Base-by-base conservation (phyloP, 2,113 vertebrate genomes). In the Circaetus gallicus region DNA sequence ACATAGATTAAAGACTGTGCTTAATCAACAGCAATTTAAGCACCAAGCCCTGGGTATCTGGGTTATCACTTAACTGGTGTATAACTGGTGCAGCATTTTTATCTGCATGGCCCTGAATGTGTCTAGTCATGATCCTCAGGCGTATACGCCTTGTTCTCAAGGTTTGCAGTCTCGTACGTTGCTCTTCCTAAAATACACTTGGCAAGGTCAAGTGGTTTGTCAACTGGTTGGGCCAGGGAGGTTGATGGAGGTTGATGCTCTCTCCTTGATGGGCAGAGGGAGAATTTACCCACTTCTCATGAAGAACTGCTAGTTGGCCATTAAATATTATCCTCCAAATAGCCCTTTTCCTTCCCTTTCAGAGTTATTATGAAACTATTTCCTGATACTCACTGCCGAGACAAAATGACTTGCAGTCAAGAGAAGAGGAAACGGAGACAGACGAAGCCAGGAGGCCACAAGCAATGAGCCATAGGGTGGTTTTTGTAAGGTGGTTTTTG, bases 401-500 rank as follows among this genome's bases (percentile, higher is more conserved):
- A 43, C 3, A 20, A 74, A 62, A 36, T 3, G 5, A 16, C 28
- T 43, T 43, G 52, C 4, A 36, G 9, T 10, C 17, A 34, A 7
- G 0, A 8, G 10, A 32, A 43, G 49, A 72, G 20, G 29, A 42
- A 85, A 20, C 0, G 2, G 16, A 19, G 25, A 7, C 9, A 16
- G 25, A 7, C 4, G 13, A 62, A 40, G 52, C 38, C 42, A 29
- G 40, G 49, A 77, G 47, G 28, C 36, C 65, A 6, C 1, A 2
- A 49, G 50, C 6, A 7, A 25, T 47, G 66, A 66, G 29, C 26
- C 2, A 1, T 2, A 8, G n/a, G 55, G 16, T 1, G 7, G 6
- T 6, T 0, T 34, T 10, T 14, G n/a, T 2, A 8, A 31, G 55
- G 16, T 1, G 7, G 6, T 6, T 0, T 34, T 10, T 14, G n/a